Percentiles rank a stretch among this genome's conserved stretches.
These are phyloP conservation scores for Actinostola sp. DNA, from an alignment of 92 coral and sea anemone genomes.

Conservation along the genomic window DNA sequence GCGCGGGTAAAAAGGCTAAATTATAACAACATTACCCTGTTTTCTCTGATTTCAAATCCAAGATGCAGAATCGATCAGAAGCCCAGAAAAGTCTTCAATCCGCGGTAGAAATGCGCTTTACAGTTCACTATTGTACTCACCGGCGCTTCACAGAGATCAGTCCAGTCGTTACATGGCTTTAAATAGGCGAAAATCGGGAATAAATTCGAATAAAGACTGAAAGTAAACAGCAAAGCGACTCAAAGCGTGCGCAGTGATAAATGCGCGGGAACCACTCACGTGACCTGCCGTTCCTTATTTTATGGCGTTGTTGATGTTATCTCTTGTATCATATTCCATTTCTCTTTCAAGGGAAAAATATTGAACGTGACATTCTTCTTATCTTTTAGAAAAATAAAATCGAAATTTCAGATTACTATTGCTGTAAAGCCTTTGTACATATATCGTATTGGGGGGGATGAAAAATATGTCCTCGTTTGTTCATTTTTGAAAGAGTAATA, in stretches of 20 bases:
- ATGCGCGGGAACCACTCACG: constrained; percentile 32
- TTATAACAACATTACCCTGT: constrained; percentile 16
- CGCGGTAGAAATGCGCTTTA: neutral
- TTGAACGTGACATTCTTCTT: neutral
- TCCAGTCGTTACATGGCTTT: neutral
- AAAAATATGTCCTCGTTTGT: too few relatives aligned
- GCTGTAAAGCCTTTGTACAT: too few relatives aligned
- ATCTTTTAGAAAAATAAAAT: neutral
- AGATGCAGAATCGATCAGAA: neutral
- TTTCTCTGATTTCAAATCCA: constrained; percentile 30
- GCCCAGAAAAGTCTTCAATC: neutral
- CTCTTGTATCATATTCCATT: constrained; percentile 7
- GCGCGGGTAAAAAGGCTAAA: constrained; percentile 20
- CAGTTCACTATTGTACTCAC: constrained; percentile 1
- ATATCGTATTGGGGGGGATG: too few relatives aligned
- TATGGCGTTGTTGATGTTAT: constrained; percentile 13
- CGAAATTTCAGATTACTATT: too few relatives aligned
- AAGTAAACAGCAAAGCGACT: constrained; percentile 31
- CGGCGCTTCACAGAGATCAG: neutral
- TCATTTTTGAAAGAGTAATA: neutral
- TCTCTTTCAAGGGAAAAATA: neutral
- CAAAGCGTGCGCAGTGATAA: constrained; percentile 35
- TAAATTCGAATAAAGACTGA: constrained; percentile 13
- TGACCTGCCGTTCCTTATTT: constrained; percentile 24
- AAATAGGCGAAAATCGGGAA: constrained; percentile 27